Conservation (phyloP, 64 coral and sea anemone species). For the Stichodactyla mertensii region DNA sequence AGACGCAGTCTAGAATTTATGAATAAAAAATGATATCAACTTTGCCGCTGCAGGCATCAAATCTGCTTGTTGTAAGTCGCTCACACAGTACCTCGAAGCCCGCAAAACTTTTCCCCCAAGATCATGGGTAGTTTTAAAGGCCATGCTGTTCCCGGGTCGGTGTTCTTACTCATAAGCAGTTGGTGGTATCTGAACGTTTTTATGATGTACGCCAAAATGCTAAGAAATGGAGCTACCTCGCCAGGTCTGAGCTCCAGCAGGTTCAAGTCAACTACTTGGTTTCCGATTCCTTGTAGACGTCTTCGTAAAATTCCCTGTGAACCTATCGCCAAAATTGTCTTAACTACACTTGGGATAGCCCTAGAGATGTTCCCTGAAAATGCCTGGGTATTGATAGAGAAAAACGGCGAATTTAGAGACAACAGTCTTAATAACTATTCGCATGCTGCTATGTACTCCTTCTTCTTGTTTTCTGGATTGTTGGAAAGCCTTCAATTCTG, state of each 20-base stretch:
- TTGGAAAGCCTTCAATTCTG: conserved; percentile 51
- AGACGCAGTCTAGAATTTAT: neutral
- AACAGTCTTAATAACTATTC: conserved; percentile 47
- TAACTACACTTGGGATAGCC: conserved; percentile 36
- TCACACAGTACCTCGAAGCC: neutral
- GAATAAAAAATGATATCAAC: neutral
- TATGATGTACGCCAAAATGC: neutral
- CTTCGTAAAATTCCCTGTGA: conserved; percentile 32
- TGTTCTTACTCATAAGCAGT: conserved; percentile 38
- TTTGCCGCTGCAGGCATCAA: neutral
- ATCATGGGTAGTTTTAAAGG: conserved; percentile 57
- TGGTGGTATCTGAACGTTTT: conserved; percentile 63
- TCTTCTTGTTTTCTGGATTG: conserved; percentile 39
- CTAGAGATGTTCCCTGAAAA: conserved; percentile 37
- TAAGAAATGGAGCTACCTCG: neutral
- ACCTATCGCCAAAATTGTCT: conserved; percentile 31
- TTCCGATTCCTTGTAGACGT: conserved; percentile 14
- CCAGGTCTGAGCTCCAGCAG: too few species aligned
- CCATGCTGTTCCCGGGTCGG: conserved; percentile 54
- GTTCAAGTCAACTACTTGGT: conserved; percentile 38
- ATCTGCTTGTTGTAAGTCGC: neutral
- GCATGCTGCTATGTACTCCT: conserved; percentile 59
- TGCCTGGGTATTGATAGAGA: conserved; percentile 27
- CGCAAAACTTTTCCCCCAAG: neutral
- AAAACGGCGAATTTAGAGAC: conserved; percentile 21